Base-by-base conservation (phyloP, 2,113 vertebrate genomes). In the Gadus macrocephalus region DNA sequence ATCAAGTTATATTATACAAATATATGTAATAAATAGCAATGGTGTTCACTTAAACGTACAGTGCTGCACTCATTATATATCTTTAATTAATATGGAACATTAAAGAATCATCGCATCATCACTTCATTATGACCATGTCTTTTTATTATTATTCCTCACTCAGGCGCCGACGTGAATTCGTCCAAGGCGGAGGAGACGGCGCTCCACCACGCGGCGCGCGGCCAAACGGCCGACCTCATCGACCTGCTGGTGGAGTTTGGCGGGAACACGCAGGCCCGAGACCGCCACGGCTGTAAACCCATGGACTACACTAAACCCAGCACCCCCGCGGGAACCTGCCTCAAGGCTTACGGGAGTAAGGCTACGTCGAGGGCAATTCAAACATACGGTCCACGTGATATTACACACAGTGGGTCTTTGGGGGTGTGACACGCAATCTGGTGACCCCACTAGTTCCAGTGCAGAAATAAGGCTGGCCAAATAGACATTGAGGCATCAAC, bases 101-200 rank as follows among this genome's bases (percentile, higher is more conserved):
- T 35, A 35, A 4, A 35, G 6, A 35, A 35, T 35, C 6, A 35
- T 31, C 28, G 2, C 28, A 31, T 31, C 3, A 31, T 35, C 6
- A 5, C 6, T 35, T 5, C 31, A 35, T 35, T 35, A 35, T 35
- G 4, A 35, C 31, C 28, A 31, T 35, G 1, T 35, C 6, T 35
- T 35, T 35, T 35, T 5, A 5, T 35, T 35, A 55, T 59, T 4
- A 56, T 62, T 53, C 58, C 7, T 49, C 25, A 35, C 61, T 17
- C 78, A 97, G 95, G 95, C 38, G 95, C 96, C 68, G 92, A 93
- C 0, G 95, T 98, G 83, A 97, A 98, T 0, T 95, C 94, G 0
- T 88, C 91, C 0, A 96, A 93, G 69, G 94, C 97, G 35, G 95
- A 98, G 0, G 94, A 96, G 89, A 97, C 94, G 0, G 94, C 95